Conservation (phyloP, 2,113 vertebrate genomes). For the Brachyhypopomus gauderio region DNA sequence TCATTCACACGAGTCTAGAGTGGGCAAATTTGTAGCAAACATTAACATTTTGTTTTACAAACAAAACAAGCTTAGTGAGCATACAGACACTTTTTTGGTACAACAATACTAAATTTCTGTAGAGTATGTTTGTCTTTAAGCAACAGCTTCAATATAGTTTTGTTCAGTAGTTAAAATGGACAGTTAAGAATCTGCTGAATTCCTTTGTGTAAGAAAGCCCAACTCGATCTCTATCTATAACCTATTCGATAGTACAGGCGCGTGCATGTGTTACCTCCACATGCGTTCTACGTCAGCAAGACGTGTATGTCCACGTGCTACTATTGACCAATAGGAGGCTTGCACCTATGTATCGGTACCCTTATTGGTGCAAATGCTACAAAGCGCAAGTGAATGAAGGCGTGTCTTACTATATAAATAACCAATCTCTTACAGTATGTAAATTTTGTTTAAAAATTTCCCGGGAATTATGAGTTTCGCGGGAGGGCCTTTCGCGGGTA, state of each 20-base stretch:
- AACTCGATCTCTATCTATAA: no score
- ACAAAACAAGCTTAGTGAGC: no score
- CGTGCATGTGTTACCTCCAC: not conserved
- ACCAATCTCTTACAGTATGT: constrained; percentile 76
- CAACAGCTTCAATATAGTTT: no score
- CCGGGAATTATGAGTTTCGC: constrained; percentile 79
- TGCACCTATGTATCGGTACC: not conserved
- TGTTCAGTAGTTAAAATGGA: no score
- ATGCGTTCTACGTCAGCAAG: not conserved
- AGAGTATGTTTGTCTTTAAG: no score
- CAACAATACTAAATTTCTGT: no score
- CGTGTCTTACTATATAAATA: constrained; percentile 38
- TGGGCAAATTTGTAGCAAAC: no score
- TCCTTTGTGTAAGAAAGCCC: no score
- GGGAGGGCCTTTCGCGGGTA: constrained; percentile 65
- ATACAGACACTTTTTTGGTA: no score
- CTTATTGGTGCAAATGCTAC: constrained; percentile 48
- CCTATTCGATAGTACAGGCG: not conserved
- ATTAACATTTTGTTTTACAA: no score
- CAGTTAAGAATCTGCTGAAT: no score
- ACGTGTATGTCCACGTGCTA: not conserved
- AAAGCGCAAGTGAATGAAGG: constrained; percentile 17
- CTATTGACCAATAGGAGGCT: constrained; percentile 69
- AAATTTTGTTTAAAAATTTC: constrained; percentile 84
- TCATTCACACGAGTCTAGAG: no score